Percentiles rank a stretch among this genome's conserved stretches.
Evolutionary conservation across 92 coral and sea anemone genomes (phyloP).

Genomic region (Isaurus tuberculatus): DNA sequence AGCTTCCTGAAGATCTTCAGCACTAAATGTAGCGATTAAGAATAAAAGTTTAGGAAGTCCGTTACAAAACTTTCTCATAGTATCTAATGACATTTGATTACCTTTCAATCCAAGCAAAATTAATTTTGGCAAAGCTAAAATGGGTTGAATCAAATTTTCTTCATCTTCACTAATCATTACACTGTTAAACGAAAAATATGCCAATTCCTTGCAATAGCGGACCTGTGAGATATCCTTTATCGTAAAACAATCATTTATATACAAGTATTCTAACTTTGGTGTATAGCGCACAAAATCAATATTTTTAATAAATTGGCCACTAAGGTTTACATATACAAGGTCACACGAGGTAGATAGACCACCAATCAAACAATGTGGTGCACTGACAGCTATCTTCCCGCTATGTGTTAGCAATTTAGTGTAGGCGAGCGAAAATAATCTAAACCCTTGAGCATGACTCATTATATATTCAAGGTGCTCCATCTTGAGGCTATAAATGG

Average conservation of each 20-base stretch:
- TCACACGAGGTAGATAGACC: slow-evolving; percentile 40
- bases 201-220: slow-evolving; percentile 48
- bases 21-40: slow-evolving; percentile 37
- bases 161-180: slow-evolving; percentile 47
- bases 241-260: slow-evolving; percentile 54
- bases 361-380: no score
- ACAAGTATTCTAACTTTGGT: slow-evolving; percentile 49
- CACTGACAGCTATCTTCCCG: no score
- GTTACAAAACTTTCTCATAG: slow-evolving; percentile 51
- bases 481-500: no score
- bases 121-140: slow-evolving; percentile 53
- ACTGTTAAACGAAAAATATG: slow-evolving; percentile 53
- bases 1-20: slow-evolving; percentile 48
- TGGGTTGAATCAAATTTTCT: slow-evolving; percentile 28
- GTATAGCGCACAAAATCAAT: slow-evolving; percentile 48
- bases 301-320: slow-evolving; percentile 46
- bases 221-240: slow-evolving; percentile 59
- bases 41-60: slow-evolving; percentile 53
- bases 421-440: no score
- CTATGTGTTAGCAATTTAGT: no score
- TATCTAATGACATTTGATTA: slow-evolving; percentile 45
- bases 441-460: no score
- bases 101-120: slow-evolving; percentile 50
- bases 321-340: slow-evolving; percentile 48
- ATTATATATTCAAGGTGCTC: no score